A percentile compares a stretch with the other conserved stretches of the same genome.
phyloP scores from a whole-genome alignment of 2,113 vertebrate species.

The Clinocottus analis region DNA sequence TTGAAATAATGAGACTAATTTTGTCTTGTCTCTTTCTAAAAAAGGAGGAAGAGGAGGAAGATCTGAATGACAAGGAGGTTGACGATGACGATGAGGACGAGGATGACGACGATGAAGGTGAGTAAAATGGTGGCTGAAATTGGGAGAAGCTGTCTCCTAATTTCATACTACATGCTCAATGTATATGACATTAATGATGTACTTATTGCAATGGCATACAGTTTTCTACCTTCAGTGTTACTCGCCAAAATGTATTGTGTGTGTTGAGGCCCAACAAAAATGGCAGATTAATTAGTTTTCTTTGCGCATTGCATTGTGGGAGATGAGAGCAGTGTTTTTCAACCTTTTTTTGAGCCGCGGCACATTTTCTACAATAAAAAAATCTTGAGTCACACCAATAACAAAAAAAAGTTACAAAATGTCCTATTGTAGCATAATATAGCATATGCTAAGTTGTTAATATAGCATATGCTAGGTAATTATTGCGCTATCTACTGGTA shows the following conservation, averaged over 20 bases:
- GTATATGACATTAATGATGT: neutral
- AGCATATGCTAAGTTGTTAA: no score
- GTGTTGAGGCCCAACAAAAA: neutral
- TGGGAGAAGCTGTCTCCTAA: neutral
- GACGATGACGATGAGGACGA: constrained; percentile 88
- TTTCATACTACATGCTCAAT: no score
- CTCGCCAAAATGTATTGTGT: neutral
- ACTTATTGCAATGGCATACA: neutral
- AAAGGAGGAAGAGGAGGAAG: constrained; percentile 89
- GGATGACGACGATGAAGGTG: constrained; percentile 91
- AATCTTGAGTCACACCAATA: no score
- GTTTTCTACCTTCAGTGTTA: neutral
- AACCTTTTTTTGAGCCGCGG: no score
- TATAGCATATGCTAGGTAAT: no score
- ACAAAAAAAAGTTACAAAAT: no score
- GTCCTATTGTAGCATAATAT: no score
- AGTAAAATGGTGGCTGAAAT: constrained; percentile 33
- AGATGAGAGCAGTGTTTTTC: no score
- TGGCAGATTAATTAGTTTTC: neutral
- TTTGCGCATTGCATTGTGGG: neutral
- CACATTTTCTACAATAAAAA: no score
- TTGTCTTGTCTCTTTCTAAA: neutral
- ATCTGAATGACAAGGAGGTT: constrained; percentile 88
- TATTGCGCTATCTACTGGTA: no score
- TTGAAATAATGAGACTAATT: neutral